Base-by-base conservation (phyloP, 2,113 vertebrate species). In the Drymodes brunneopygia region DNA sequence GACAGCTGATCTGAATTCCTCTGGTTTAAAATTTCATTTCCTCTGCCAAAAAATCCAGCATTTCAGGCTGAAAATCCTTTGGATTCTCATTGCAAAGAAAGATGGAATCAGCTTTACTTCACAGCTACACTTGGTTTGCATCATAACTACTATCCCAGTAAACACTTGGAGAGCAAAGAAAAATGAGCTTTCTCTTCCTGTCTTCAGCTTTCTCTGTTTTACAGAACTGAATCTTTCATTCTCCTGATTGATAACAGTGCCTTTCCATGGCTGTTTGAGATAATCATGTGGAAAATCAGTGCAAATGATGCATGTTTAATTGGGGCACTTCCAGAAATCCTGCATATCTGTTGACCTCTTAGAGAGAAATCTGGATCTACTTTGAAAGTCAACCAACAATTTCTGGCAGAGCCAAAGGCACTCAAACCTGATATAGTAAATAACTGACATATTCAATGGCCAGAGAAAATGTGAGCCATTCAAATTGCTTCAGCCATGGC, bases 261-360 rank as follows among this genome's bases (percentile, higher is more conserved):
- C 64, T 84, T 95, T 97, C 91, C 61, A 60, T 81, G 90, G 71
- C 19, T 97, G 84, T 96, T 96, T 95, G 86, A 94, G 60, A 97
- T 95, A 97, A 96, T 96, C 84, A 78, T 86, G 70, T 97, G 91
- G 95, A 97, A 98, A 98, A 96, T 96, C 91, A 96, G 86, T 95
- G 81, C 53, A 96, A 94, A 94, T 86, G 78, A 96, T 77, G 74
- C 88, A 93, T 96, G 87, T 93, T 96, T 97, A 96, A 95, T 90
- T 57, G 47, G 62, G 66, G 42, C 45, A 85, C 54, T 94, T 88
- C 54, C 53, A 97, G 84, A 97, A 96, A 91, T 90, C 71, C 48
- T 90, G 65, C 53, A 27, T 96, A 86, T 96, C 87, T 96, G 65
- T 95, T 65, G 29, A 73, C 47, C 69, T 77, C 29, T 92, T 88